Base-by-base conservation (phyloP, 2,797 vertebrate species). In the Tadarida brasiliensis region DNA sequence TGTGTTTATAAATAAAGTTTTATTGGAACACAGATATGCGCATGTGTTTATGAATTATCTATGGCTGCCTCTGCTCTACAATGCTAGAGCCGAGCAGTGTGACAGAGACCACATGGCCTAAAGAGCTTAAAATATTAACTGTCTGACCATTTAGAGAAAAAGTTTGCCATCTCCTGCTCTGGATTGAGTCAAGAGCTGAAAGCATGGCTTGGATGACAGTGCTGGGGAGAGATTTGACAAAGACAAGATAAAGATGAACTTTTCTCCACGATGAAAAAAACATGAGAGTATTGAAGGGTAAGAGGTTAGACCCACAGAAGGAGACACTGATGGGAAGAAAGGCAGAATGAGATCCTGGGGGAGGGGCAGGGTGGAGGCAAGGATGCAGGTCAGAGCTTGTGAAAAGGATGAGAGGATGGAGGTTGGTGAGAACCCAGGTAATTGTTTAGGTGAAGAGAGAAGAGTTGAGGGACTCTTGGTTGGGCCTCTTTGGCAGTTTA, bases 191-290 rank as follows among this genome's bases (percentile, higher is more conserved):
- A 15, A 84, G 22, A 61, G 44, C 33, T 30, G 16, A 78, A 91
- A 68, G 0, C 11, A 39, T 47, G 5, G 33, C 30, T 65, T 86
- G 28, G 33, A 44, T 54, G 65, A 54, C 44, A 73, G 12, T 56
- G 11, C 7, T 39, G 47, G 19, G 22, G 83, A 87, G 71, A 92
- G 24, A 67, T 16, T 33, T 93, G 28, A 84, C 67, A 35, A 59
- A 83, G 39, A 51, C 24, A 78, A 83, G 47, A 35, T 35, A 59
- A 68, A 94, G 68, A 54, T 4, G 47, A 74, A 22, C 26, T n/a
- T 92, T 84, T 61, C 9, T 86, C 33, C 61, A 95, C 81, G 57
- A 74, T 80, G 63, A 73, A 56, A 93, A 93, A 84, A 71, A 17
- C 19, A 59, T 16, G 65, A 77, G n/a, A 47, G 14, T 33, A 16